A percentile compares a stretch with the other conserved stretches of the same genome.
These are phyloP conservation scores for Pandion haliaetus DNA, from an alignment of 2,113 vertebrate species.

Conservation along the genomic window DNA sequence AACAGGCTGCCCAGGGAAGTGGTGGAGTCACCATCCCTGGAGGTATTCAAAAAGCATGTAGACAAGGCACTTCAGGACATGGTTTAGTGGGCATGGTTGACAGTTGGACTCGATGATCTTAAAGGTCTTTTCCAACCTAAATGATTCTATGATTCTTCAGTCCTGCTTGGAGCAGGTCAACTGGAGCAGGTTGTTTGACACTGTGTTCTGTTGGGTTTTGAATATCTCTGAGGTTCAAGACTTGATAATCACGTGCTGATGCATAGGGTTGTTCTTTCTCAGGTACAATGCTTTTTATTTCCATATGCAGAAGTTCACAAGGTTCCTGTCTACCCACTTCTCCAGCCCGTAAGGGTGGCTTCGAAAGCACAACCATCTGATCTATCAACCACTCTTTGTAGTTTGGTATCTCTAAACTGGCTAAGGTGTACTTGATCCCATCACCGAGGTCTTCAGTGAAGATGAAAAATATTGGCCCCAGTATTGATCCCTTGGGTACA, in stretches of 20 bases:
- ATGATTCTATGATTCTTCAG: no score
- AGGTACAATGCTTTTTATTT: background rate
- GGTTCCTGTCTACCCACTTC: background rate
- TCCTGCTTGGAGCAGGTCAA: background rate
- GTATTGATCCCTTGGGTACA: background rate
- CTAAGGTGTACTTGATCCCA: rapidly evolving
- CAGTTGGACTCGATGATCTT: no score
- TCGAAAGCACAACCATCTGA: background rate
- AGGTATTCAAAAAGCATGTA: no score
- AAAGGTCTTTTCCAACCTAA: no score
- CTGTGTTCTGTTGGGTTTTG: background rate
- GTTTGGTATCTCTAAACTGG: background rate
- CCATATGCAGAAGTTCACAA: rapidly evolving
- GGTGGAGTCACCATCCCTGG: no score
- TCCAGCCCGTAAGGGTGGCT: background rate
- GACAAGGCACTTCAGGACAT: no score
- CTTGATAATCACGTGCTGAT: rapidly evolving
- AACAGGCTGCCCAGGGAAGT: no score
- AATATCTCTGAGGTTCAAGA: background rate
- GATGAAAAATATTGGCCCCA: background rate
- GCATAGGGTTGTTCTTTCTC: background rate
- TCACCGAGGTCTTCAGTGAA: rapidly evolving
- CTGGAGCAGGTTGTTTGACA: background rate
- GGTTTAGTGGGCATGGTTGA: no score
- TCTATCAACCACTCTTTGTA: rapidly evolving